Conservation (phyloP, 2,797 vertebrate genomes). For the Poecilia wingei region DNA sequence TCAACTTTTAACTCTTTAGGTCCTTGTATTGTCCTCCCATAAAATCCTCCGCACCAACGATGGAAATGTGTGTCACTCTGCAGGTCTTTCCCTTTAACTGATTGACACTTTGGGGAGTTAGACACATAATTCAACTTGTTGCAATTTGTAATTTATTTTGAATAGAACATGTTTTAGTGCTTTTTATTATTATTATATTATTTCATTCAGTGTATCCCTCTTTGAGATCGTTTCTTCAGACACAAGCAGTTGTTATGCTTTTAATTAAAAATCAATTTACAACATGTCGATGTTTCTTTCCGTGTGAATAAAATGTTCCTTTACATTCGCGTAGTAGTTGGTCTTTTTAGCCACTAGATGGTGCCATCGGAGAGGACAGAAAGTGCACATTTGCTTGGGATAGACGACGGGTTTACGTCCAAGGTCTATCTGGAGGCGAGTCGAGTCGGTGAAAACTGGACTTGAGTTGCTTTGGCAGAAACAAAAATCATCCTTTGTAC, state of each 20-base stretch:
- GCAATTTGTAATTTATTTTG: neutral
- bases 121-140: neutral
- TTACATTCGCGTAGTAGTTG: conserved; percentile 7
- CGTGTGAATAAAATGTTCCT: conserved; percentile 13
- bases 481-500: no score
- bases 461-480: no score
- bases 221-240: neutral
- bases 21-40: conserved; percentile 5
- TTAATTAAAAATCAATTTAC: neutral
- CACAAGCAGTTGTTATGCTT: neutral
- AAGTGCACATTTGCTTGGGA: neutral
- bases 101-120: conserved; percentile 8
- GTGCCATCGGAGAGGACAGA: conserved; percentile 22
- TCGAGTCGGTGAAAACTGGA: no score
- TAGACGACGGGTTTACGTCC: neutral
- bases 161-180: neutral
- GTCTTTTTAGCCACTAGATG: conserved; percentile 65
- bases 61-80: conserved; percentile 36
- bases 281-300: neutral
- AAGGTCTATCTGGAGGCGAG: no score
- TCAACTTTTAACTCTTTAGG: neutral
- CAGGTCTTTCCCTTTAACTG: neutral
- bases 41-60: conserved; percentile 22
- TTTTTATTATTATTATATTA: neutral
- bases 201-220: conserved; percentile 4